Evolutionary conservation across 1,140 invertebrate species (phyloP).

Genomic region (Battus philenor): DNA sequence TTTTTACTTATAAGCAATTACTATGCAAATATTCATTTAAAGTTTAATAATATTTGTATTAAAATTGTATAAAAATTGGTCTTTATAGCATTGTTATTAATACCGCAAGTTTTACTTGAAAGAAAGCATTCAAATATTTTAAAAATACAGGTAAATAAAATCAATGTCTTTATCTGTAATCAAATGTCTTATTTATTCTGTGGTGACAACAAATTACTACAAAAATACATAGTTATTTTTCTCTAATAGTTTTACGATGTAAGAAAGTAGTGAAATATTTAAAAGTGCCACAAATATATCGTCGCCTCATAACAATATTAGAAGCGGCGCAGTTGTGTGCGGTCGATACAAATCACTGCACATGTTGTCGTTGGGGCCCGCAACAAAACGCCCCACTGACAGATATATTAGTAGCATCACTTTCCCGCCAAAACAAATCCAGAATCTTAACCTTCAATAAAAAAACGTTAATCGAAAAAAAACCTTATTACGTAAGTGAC

Average conservation of each 20-base stretch:
- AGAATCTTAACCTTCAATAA: constrained; percentile 10
- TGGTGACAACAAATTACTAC: no score
- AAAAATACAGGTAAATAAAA: no score
- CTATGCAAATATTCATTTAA: no score
- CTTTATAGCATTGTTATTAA: no score
- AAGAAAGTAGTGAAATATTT: constrained; percentile 42
- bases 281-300: constrained; percentile 58
- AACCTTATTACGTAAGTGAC: constrained; percentile 12
- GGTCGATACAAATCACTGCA: constrained; percentile 57
- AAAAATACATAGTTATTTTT: constrained; percentile 1
- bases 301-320: constrained; percentile 55
- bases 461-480: constrained; percentile 14
- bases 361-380: constrained; percentile 45
- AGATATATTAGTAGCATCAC: constrained; percentile 59
- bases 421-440: constrained; percentile 33
- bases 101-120: no score
- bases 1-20: no score
- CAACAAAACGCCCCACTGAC: constrained; percentile 63
- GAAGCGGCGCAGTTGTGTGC: constrained; percentile 36
- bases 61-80: no score
- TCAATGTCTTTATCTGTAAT: no score
- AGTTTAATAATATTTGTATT: no score
- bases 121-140: no score
- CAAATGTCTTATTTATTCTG: no score
- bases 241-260: constrained; percentile 50